Evolutionary conservation across 2,113 vertebrate genomes (phyloP).

Genomic region (Mormoops blainvillei): DNA sequence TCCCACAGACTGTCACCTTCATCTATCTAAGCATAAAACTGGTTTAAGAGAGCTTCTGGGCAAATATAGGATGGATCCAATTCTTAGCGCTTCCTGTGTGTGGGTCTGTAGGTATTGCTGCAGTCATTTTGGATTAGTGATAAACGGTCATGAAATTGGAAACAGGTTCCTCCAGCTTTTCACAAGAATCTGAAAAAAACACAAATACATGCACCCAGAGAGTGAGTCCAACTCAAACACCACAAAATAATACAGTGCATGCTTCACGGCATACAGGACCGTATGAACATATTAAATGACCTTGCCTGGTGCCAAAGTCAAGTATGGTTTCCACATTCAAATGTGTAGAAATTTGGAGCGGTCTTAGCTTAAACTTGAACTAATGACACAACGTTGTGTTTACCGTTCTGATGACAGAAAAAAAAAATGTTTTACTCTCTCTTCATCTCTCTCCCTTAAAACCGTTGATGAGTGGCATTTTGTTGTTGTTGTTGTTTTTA

Average conservation of each 20-base stretch:
- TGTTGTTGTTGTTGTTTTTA: neutral
- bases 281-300: constrained; percentile 82
- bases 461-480: neutral
- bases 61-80: constrained; percentile 71
- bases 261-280: constrained; percentile 77
- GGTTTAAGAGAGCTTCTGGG: constrained; percentile 80
- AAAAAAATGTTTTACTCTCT: neutral
- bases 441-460: constrained; percentile 15
- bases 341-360: constrained; percentile 62
- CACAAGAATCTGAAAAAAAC: constrained; percentile 81
- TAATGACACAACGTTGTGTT: constrained; percentile 60
- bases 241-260: constrained; percentile 85
- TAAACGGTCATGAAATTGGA: constrained; percentile 84
- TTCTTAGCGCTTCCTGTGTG: constrained; percentile 80
- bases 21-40: constrained; percentile 73
- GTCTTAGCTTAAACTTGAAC: constrained; percentile 59
- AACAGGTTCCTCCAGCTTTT: constrained; percentile 81
- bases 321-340: constrained; percentile 75
- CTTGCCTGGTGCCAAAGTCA: constrained; percentile 80
- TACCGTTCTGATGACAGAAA: constrained; percentile 32
- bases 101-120: constrained; percentile 81
- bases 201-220: constrained; percentile 80
- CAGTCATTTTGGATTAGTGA: constrained; percentile 84
- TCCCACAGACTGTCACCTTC: constrained; percentile 36
- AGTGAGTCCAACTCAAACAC: constrained; percentile 85